These are phyloP conservation scores for Mustela lutreola DNA, from an alignment of 2,113 vertebrate species.

Conservation along the genomic window DNA sequence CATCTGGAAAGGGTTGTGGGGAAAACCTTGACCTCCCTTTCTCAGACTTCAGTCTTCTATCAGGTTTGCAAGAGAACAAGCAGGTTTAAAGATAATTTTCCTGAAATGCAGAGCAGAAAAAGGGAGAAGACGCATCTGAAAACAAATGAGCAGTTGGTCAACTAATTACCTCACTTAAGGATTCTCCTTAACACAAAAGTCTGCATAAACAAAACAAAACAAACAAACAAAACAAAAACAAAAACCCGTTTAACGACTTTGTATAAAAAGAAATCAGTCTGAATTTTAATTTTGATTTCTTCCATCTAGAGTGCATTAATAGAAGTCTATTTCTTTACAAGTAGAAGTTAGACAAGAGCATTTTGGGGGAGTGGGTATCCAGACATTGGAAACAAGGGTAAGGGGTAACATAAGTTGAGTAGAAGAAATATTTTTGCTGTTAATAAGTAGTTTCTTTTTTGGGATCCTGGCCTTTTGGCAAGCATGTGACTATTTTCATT, in stretches of 20 bases:
- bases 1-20: background rate
- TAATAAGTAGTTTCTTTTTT: background rate
- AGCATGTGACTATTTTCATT: background rate
- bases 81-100: background rate
- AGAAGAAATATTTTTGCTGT: background rate
- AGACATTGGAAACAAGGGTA: background rate
- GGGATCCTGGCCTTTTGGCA: background rate
- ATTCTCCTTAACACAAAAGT: background rate
- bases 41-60: background rate
- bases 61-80: background rate
- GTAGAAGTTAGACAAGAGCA: background rate
- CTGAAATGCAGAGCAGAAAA: background rate
- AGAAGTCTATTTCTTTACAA: background rate
- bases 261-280: background rate
- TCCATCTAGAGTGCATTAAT: background rate
- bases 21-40: background rate
- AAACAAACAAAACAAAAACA: background rate
- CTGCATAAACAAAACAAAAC: background rate
- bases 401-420: background rate
- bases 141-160: background rate
- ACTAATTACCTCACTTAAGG: background rate
- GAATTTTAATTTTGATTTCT: slow-evolving; percentile 35
- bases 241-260: background rate
- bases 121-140: background rate
- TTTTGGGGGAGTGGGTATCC: background rate